Base-by-base conservation (phyloP, 2,797 vertebrate species). In the Chaunax sp. region DNA sequence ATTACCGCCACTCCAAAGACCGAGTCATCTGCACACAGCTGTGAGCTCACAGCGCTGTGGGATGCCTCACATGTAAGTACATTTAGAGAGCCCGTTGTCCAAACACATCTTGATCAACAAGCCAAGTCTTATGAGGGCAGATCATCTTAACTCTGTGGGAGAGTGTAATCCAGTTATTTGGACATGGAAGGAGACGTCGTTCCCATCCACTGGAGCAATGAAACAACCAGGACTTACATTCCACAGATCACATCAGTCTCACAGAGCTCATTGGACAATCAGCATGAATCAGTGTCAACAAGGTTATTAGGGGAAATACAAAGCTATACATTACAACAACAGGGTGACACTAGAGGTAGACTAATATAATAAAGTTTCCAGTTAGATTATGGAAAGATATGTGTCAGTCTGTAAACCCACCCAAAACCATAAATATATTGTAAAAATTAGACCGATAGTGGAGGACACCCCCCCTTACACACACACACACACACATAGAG, bases 61-160 rank as follows among this genome's bases (percentile, higher is more conserved):
- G 86, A 73, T 9, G 9, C 74, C 65, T 80, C 57, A 69, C 77
- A 87, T 85, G 83, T 70, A 87, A 87, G 80, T 78, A 80, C 78
- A 62, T 82, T 87, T 81, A 79, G 77, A 88, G 75, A 88, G 76
- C 45, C 63, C 64, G 56, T 82, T 91, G 88, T 91, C 89, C 78
- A 87, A 90, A 80, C 82, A 81, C 69, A 86, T 92, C 75, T 85
- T 82, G 49, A 88, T 91, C 88, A 90, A 89, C 85, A 78, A 80
- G 57, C 53, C 49, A 19, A 62, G 52, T 78, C 65, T 62, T 66
- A 33, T 3, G 41, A 77, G 37, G 59, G 50, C 23, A 74, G 72
- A 74, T 87, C 67, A 61, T 89, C 75, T 78, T 67, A 65, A 67
- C 56, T 80, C 77, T 84, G 61, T 66, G n/a, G 63, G 54, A 78